Evolutionary conservation across 2,797 vertebrate species (phyloP).

Genomic region (Natrix natrix): DNA sequence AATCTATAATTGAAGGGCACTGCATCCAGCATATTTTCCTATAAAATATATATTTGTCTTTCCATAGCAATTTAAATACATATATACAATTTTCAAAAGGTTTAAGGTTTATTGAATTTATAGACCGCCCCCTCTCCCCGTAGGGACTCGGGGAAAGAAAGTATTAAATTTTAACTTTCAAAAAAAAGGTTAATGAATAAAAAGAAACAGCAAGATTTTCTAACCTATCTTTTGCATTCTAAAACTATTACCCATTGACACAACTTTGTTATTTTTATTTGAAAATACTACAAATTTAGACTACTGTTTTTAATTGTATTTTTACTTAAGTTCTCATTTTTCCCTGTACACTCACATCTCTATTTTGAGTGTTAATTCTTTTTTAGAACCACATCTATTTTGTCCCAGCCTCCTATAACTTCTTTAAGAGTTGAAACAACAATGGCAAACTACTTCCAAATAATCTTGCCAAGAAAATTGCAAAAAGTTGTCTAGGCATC

Average conservation of each 20-base stretch:
- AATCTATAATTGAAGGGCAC: too few relatives aligned
- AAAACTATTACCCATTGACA: not conserved
- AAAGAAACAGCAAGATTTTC: not conserved
- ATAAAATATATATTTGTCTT: too few relatives aligned
- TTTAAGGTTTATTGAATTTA: too few relatives aligned
- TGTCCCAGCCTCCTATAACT: not conserved
- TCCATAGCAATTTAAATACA: too few relatives aligned
- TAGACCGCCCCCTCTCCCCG: too few relatives aligned
- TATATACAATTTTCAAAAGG: too few relatives aligned
- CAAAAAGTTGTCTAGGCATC: not conserved
- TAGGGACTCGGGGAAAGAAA: not conserved
- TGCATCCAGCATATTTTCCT: too few relatives aligned
- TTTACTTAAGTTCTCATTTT: not conserved
- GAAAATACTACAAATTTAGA: not conserved
- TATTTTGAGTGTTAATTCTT: not conserved
- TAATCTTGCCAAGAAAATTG: not conserved
- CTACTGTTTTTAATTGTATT: not conserved
- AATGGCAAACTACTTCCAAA: not conserved
- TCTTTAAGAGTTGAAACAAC: not conserved
- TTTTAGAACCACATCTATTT: not conserved
- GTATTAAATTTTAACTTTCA: not conserved
- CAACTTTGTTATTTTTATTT: not conserved
- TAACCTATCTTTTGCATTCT: not conserved
- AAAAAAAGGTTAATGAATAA: not conserved
- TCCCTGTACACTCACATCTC: not conserved